Percentiles rank a stretch among this genome's conserved stretches.
Conservation (phyloP, 2,888 invertebrate genomes). For the Boloria euphrosyne region DNA sequence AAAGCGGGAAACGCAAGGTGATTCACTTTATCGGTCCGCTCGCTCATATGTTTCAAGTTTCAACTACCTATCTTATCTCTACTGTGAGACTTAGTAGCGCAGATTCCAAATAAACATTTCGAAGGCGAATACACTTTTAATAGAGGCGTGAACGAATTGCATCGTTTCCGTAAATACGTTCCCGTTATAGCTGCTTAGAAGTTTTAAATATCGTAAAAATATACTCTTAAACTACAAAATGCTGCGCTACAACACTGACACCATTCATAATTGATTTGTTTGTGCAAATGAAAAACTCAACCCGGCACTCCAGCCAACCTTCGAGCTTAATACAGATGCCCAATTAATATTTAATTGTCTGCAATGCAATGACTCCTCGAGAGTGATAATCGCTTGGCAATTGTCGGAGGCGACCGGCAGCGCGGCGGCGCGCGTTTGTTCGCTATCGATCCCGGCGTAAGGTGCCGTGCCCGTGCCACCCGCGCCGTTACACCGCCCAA, state of each 20-base stretch:
- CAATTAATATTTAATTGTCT: conserved; percentile 24
- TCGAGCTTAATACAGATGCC: conserved; percentile 1
- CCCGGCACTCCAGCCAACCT: conserved; percentile 1
- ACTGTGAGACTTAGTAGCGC: background rate
- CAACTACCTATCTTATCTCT: conserved; percentile 17
- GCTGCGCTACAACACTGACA: background rate
- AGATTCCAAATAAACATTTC: conserved; percentile 17
- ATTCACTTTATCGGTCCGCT: conserved; percentile 26
- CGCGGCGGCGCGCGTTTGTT: conserved; percentile 68
- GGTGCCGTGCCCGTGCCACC: conserved; percentile 63
- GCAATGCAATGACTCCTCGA: conserved; percentile 26
- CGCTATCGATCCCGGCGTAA: conserved; percentile 72
- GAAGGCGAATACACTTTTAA: conserved; percentile 11
- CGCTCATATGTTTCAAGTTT: conserved; percentile 24
- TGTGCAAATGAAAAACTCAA: background rate
- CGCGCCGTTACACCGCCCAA: conserved; percentile 45
- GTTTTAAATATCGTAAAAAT: background rate
- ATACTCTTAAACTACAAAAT: too few relatives aligned
- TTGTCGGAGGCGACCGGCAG: conserved; percentile 41
- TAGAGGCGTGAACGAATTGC: background rate
- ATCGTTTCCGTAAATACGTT: conserved; percentile 9
- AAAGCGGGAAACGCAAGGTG: conserved; percentile 32
- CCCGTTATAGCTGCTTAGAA: background rate
- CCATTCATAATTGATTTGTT: background rate
- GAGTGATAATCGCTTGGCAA: conserved; percentile 31